Evolutionary conservation across 1,140 invertebrate species (phyloP), one percentile per base, ranked within the genome.

Genomic region (Manduca sexta): DNA sequence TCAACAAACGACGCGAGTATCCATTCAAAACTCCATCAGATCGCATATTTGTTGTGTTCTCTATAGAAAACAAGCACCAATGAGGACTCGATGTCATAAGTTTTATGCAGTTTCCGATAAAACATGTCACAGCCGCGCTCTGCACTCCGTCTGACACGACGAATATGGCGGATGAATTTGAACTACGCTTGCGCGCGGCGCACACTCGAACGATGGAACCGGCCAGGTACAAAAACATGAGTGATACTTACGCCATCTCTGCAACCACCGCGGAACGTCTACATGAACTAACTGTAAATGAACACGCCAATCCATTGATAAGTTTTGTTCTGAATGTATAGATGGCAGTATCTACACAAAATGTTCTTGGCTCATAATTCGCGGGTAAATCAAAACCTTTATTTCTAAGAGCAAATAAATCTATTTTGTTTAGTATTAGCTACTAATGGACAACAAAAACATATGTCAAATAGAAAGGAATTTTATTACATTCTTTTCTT

Each of bases 101-200:
- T 74, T 74, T 58, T 73, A 64, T 74, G 63, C 67, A 73, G 61
- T 81, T 84, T 82, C 74, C 77, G 77, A 76, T 70, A 80, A 83
- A 83, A 82, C 77, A 84, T 84, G 74, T 61, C 69, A 84, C 74
- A 74, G 70, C 68, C 74, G 77, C 70, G 68, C 74, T 77, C 73
- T 76, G 81, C 77, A 77, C 70, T 79, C 72, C 81, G 78, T 74
- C 74, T 75, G 81, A 82, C 79, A 78, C 75, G 77, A 81, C 77
- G 78, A 82, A 84, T 78, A 82, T 84, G 81, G 78, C 81, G 78
- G 78, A 79, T 79, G 78, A 74, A 78, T 84, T 80, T 71, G 60
- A 78, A 80, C 80, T 84, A 84, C 78, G 81, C 81, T 79, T 82
- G 81, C 78, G 79, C 62, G 59, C 64, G 52, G 47, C 59, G 12